phyloP scores from a whole-genome alignment of 2,888 invertebrate genomes.

The Torymus texanus region DNA sequence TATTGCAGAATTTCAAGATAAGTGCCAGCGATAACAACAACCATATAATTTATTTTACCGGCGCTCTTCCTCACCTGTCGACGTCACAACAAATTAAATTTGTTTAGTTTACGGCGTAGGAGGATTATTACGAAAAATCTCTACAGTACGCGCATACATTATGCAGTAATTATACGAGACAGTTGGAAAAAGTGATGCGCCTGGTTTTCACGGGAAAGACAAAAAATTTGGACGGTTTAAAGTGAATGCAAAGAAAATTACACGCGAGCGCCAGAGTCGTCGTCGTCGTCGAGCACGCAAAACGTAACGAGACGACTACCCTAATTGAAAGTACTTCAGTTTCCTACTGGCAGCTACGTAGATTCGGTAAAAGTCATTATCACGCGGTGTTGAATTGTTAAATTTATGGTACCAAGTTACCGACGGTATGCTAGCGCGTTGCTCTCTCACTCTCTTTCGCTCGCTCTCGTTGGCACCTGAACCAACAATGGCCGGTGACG shows the following conservation, averaged over 20 bases:
- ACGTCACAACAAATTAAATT: not conserved
- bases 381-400: conserved; percentile 39
- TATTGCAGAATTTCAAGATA: no score
- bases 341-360: not conserved
- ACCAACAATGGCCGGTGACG: conserved; percentile 2
- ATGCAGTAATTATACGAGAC: not conserved
- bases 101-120: not conserved
- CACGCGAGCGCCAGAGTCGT: not conserved
- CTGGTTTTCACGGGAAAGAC: not conserved
- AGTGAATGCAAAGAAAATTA: conserved; percentile 20
- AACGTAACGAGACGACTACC: conserved; percentile 17
- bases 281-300: not conserved
- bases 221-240: not conserved
- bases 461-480: not conserved
- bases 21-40: no score
- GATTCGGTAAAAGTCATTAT: conserved; percentile 40
- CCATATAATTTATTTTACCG: no score
- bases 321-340: conserved; percentile 45
- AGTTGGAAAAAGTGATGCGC: not conserved
- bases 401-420: conserved; percentile 41
- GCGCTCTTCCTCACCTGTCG: no score
- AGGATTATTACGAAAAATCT: not conserved
- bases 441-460: not conserved
- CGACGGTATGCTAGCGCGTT: not conserved
- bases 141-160: no score